Percentiles rank a stretch among this genome's conserved stretches.
Evolutionary conservation across 2,797 vertebrate genomes (phyloP).

Genomic region (Hippocampus kuda): DNA sequence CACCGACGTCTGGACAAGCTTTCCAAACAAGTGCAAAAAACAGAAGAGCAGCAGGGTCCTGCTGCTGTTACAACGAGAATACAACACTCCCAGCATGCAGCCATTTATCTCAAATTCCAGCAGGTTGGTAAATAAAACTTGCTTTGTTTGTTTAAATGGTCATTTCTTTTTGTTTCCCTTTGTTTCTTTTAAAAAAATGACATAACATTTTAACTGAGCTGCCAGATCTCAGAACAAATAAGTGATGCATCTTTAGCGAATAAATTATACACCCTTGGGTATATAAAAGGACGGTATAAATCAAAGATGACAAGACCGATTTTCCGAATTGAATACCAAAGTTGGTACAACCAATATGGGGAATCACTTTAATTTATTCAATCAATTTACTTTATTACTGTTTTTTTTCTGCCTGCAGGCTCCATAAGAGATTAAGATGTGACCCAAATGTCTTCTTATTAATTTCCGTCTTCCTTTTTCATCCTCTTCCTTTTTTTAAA

Average conservation of each 20-base stretch:
- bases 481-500: conserved; percentile 24
- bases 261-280: background rate
- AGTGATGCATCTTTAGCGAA: background rate
- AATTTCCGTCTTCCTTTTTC: conserved; percentile 2
- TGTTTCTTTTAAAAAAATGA: background rate
- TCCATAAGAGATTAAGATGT: conserved; percentile 10
- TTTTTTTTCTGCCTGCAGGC: background rate
- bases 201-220: background rate
- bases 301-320: background rate
- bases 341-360: background rate
- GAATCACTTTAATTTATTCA: conserved; percentile 4
- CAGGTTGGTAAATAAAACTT: conserved; percentile 37
- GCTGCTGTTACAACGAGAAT: conserved; percentile 71
- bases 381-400: background rate
- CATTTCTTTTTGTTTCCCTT: background rate
- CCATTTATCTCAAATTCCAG: conserved; percentile 72
- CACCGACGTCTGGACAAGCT: conserved; percentile 71
- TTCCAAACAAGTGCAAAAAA: conserved; percentile 68
- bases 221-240: background rate
- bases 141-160: background rate
- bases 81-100: conserved; percentile 72
- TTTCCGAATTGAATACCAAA: background rate
- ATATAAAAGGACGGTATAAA: background rate
- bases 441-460: conserved; percentile 16
- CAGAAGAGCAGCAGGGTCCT: conserved; percentile 67